Evolutionary conservation across 2,113 vertebrate species (phyloP).

Genomic region (Phoxinus phoxinus): DNA sequence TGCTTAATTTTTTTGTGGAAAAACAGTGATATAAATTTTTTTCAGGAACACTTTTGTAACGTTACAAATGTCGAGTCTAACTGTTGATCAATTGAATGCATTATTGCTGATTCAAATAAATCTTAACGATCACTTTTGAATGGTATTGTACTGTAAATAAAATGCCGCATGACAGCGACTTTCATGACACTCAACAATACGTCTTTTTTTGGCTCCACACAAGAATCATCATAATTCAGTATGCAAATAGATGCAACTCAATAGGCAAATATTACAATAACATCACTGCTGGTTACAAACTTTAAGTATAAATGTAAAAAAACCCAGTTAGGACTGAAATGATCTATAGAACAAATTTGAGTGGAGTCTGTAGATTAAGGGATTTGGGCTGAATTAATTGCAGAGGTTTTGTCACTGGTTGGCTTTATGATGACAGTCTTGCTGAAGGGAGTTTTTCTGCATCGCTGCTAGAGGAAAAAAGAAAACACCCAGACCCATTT

Average conservation of each 20-base stretch:
- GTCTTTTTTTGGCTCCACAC: background rate
- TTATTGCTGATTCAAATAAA: background rate
- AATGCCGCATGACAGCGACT: background rate
- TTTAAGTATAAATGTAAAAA: background rate
- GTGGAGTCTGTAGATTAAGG: background rate
- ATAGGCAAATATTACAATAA: background rate
- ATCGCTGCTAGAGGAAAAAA: slow-evolving; percentile 43
- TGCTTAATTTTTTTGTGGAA: too few species aligned
- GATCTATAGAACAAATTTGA: background rate
- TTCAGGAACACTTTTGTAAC: background rate
- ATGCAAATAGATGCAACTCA: background rate
- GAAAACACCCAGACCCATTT: slow-evolving; percentile 46
- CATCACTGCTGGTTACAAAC: background rate
- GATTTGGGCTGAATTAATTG: background rate
- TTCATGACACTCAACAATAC: background rate
- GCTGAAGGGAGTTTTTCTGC: slow-evolving; percentile 32
- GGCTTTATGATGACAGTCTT: background rate
- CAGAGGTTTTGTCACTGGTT: slow-evolving; percentile 6
- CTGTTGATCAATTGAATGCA: background rate
- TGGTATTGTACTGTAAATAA: background rate
- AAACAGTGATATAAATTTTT: too few species aligned
- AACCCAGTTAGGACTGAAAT: background rate
- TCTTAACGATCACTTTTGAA: background rate
- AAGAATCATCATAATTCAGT: background rate
- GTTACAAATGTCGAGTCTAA: background rate